Conservation (phyloP, 2,888 invertebrate genomes). For the Acanthopleura granulata region DNA sequence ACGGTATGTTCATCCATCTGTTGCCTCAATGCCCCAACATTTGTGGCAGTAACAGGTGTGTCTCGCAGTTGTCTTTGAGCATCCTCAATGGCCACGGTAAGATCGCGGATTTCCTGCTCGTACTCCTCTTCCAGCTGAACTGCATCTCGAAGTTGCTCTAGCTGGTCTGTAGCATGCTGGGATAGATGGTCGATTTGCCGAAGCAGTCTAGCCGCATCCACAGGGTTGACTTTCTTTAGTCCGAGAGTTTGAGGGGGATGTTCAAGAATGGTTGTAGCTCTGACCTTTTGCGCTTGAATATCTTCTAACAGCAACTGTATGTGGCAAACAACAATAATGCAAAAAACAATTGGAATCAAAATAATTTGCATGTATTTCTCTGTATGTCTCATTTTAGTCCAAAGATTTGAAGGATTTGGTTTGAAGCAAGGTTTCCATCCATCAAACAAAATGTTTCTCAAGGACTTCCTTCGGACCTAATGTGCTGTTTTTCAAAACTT, state of each 20-base stretch:
- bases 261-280: constrained; percentile 37
- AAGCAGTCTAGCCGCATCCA: background rate
- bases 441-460: too few species aligned
- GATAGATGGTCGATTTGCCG: constrained; percentile 6
- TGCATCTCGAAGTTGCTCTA: constrained; percentile 44
- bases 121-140: constrained; percentile 53
- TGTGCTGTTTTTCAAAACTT: too few species aligned
- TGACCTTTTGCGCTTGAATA: constrained; percentile 49
- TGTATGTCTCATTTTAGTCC: too few species aligned
- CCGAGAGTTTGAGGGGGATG: constrained; percentile 19
- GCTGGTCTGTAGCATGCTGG: constrained; percentile 46
- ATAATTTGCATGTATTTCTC: too few species aligned
- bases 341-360: background rate
- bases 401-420: too few species aligned
- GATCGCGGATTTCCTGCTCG: constrained; percentile 48
- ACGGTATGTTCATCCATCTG: constrained; percentile 40
- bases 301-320: constrained; percentile 55
- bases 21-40: constrained; percentile 54
- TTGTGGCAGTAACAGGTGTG: constrained; percentile 51
- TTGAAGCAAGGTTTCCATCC: too few species aligned
- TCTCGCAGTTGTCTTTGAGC: constrained; percentile 53
- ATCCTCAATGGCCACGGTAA: constrained; percentile 49
- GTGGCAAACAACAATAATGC: constrained; percentile 21
- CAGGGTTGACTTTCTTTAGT: constrained; percentile 9
- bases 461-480: too few species aligned